Base-by-base conservation (phyloP, 2,888 invertebrate species). In the Helobdella robusta region DNA sequence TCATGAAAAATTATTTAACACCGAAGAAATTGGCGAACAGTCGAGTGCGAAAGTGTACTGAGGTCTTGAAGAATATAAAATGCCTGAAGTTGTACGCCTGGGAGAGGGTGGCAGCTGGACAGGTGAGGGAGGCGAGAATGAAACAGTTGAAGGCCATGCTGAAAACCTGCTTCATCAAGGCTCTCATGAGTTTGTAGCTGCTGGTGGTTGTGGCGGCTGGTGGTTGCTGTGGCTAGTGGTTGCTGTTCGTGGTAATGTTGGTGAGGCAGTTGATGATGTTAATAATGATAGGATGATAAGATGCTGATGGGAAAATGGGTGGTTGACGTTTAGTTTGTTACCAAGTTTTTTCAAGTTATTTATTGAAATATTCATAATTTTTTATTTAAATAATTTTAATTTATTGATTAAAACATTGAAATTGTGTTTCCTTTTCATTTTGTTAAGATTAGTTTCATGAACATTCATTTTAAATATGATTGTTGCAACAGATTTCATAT, bases 31-130 rank as follows among this genome's bases (percentile, higher is more conserved):
- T 84, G 70, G 86, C 88, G n/a, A 89, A 90, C 75, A 85, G 86
- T 70, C 83, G 89, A 59, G 80, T 89, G 65, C 84, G 86, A 61
- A 84, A 85, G 75, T 85, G 87, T 69, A 86, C 87, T 65, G 89
- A 89, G 78, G 84, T 88, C 71, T 81, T 90, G 62, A 85, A 87
- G 76, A 88, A 89, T 4, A 88, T 89, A 63, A 86, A 86, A 75
- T 83, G 88, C 4, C 85, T 90, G 59, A 90, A 90, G 76, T 80
- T 89, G 18, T 86, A 88, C 74, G 88, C 88, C n/a, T 89, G 89
- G 89, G 89, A 90, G 76, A 84, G 84, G 67, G 82, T 87, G 8
- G 89, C 88, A 72, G 83, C 84, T 28, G 82, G 84, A 70, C 85
- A 85, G 74, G 86, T 89, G 72, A 80, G 83, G 61, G 81, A 83